These are phyloP conservation scores for Notolepis coatsorum DNA, from an alignment of 2,797 vertebrate species.

Conservation along the genomic window DNA sequence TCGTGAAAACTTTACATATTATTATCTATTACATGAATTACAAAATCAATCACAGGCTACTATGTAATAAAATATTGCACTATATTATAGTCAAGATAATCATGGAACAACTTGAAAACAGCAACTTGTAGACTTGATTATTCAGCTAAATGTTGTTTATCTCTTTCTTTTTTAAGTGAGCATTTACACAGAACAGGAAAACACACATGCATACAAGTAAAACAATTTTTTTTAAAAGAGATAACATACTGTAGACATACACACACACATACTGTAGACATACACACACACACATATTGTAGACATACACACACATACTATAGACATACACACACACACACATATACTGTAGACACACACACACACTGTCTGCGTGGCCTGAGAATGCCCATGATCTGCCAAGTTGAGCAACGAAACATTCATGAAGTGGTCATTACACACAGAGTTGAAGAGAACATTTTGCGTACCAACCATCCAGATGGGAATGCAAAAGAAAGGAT, in stretches of 20 bases:
- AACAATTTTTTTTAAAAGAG: no score
- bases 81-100: background rate
- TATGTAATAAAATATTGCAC: background rate
- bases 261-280: no score
- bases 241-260: background rate
- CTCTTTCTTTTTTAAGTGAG: no score
- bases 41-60: background rate
- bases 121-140: background rate
- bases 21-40: background rate
- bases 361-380: conserved; percentile 18
- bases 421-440: conserved; percentile 41
- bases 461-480: conserved; percentile 51
- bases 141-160: background rate
- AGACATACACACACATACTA: background rate
- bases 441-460: conserved; percentile 38
- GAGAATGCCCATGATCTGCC: conserved; percentile 14
- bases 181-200: no score
- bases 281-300: no score
- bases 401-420: conserved; percentile 31
- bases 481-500: conserved; percentile 37
- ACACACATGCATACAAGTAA: no score
- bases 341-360: background rate
- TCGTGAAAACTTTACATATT: no score
- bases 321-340: background rate
- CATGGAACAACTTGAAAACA: conserved; percentile 5